Base-by-base conservation (phyloP, 2,888 invertebrate genomes). In the Parnassius orleans region DNA sequence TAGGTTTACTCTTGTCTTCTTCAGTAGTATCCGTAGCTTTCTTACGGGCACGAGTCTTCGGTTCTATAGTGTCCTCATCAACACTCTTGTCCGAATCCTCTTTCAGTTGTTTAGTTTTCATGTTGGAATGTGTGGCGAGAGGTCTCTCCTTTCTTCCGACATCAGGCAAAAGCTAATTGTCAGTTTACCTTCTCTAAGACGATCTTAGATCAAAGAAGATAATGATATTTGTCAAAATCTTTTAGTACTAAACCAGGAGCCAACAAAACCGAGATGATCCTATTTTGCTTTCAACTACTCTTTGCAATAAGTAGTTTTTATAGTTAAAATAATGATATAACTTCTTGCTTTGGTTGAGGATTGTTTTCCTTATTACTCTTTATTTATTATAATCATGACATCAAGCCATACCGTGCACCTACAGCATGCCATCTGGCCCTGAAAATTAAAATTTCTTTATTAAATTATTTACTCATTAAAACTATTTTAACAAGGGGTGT, bases 61-160 rank as follows among this genome's bases (percentile, higher is more conserved):
- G 91, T 78, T 91, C 92, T 68, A 84, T 75, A 51, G 79, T 74
- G 60, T 90, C 90, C 61, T 91, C 91, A 84, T 91, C 91, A 5
- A 83, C 79, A 74, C 82, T 83, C 80, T 88, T 89, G 65, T 90
- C 90, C 65, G 79, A 76, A 69, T 90, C 91, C 66, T 90, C 90
- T 76, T 90, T 91, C 63, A 72, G 70, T 76, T 91, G 90, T 79
- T 91, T 92, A 72, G 92, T 90, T 86, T 91, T 91, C 91, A 91
- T 91, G 84, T 82, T 91, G 90, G 89, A 90, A 90, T 91, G 87
- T 89, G 77, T 81, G 82, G 83, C 83, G 84, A 86, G 82, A 84
- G 80, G 75, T 76, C 74, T 73, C 77, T 84, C 86, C 83, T 87
- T 89, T 83, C 77, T 79, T 83, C 81, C 88, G 91, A 90, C 91